Base-by-base conservation (phyloP, 2,797 vertebrate genomes). In the Hybognathus amarus region DNA sequence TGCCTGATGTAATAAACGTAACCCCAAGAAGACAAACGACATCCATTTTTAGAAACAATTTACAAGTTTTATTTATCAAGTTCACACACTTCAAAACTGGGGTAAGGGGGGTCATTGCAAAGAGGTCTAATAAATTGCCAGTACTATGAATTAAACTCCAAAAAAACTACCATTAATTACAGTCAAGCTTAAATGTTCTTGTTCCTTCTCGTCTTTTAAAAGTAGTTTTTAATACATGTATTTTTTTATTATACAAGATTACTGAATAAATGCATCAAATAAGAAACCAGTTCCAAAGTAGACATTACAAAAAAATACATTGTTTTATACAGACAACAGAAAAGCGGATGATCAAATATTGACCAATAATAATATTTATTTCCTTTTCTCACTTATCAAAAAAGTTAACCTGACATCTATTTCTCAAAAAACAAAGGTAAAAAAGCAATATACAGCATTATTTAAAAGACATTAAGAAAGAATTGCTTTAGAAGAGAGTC, bases 301-400 rank as follows among this genome's bases (percentile, higher is more conserved):
- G 95, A 95, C 93, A 94, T 95, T 96, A 95, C 95, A 95, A 95
- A 96, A 42, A 96, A 96, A 96, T 95, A 95, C 94, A 96, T 91
- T 94, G 92, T 94, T 94, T 94, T 92, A 94, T 94, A 94, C 92
- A 94, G 94, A 93, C 91, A 91, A 47, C 93, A 92, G 94, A 94
- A 95, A 95, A 95, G 93, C 93, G 93, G 95, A 83, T 93, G 92
- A 96, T 98, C 97, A 99, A 99, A 99, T 99, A 98, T 99, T 99
- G 98, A 98, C 97, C 97, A 98, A 97, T 97, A 98, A 96, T 96
- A 98, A 96, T 96, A 98, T 95, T 96, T 93, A 94, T 91, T 93
- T 94, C 95, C 96, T 96, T 94, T 95, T 95, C 45, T 47, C 94
- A 92, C 79, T 94, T 92, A 87, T 96, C 92, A 96, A 96, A 95